Conservation (phyloP, 53 echinoderm and acorn worm species). For the Hippasteria phrygiana region DNA sequence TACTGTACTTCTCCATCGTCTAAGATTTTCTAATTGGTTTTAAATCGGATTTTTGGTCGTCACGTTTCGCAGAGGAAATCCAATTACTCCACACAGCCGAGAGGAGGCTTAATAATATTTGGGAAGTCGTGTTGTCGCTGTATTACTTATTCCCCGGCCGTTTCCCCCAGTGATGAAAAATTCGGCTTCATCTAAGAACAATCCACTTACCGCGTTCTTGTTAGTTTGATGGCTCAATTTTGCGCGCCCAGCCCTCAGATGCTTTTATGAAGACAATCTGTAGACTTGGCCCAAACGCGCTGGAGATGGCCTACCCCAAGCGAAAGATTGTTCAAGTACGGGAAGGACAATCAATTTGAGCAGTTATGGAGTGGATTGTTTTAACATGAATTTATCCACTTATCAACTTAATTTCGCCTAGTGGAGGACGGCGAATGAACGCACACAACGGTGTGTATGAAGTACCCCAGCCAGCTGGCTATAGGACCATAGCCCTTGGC, state of each 20-base stretch:
- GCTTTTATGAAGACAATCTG: not conserved
- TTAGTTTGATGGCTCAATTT: not conserved
- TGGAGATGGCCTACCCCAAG: not conserved
- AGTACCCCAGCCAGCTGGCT: too few species aligned
- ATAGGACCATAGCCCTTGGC: too few species aligned
- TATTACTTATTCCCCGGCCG: not conserved
- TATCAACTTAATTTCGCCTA: too few species aligned
- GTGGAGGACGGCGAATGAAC: too few species aligned
- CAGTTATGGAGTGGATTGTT: not conserved
- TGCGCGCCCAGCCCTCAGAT: constrained; percentile 20
- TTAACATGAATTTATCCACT: not conserved
- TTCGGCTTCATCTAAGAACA: constrained; percentile 6
- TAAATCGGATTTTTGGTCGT: constrained; percentile 50
- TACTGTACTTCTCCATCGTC: not conserved
- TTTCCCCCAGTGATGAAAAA: not conserved
- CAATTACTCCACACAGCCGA: constrained; percentile 17
- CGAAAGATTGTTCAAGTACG: not conserved
- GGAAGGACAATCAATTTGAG: not conserved
- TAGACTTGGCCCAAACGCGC: not conserved
- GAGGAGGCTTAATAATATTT: constrained; percentile 6
- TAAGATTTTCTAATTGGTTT: constrained; percentile 23
- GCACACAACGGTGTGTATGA: too few species aligned
- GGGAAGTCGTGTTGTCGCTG: not conserved
- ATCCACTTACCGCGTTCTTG: constrained; percentile 43
- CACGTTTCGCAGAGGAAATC: constrained; percentile 22